These are phyloP conservation scores for Brachionus plicatilis DNA, from an alignment of 1,140 invertebrate species.

Conservation along the genomic window DNA sequence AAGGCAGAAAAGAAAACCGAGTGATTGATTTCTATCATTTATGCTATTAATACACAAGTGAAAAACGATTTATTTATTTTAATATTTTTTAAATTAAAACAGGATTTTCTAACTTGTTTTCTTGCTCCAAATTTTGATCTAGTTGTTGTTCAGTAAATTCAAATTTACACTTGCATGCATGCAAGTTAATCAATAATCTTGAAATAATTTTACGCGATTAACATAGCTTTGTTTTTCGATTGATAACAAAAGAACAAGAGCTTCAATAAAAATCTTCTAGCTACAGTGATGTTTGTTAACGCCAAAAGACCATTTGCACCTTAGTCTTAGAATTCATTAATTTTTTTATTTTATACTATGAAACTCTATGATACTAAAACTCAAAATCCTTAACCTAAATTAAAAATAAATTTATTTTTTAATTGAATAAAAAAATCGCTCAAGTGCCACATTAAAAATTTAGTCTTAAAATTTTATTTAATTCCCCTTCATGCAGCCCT, in stretches of 20 bases:
- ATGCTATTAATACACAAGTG: conserved; percentile 39
- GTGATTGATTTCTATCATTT: conserved; percentile 33
- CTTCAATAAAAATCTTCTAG: not conserved
- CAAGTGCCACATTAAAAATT: too few relatives aligned
- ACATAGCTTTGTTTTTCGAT: conserved; percentile 1
- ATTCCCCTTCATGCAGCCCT: too few relatives aligned
- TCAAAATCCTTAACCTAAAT: not conserved
- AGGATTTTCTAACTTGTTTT: conserved; percentile 9
- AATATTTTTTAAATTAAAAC: conserved; percentile 31
- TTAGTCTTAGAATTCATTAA: not conserved
- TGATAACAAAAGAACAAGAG: not conserved
- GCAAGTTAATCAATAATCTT: conserved; percentile 37
- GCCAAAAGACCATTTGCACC: not conserved
- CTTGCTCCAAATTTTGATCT: not conserved
- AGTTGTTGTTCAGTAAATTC: conserved; percentile 33
- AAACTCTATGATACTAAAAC: not conserved
- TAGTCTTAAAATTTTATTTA: too few relatives aligned
- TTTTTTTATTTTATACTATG: not conserved
- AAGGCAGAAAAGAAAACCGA: not conserved
- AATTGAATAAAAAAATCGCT: not conserved
- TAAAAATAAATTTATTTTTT: not conserved
- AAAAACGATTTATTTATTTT: conserved; percentile 37
- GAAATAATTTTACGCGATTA: conserved; percentile 30
- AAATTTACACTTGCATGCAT: conserved; percentile 39
- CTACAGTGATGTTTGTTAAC: not conserved